Base-by-base conservation (phyloP, 2,888 invertebrate species). In the Anarsia innoxiella region DNA sequence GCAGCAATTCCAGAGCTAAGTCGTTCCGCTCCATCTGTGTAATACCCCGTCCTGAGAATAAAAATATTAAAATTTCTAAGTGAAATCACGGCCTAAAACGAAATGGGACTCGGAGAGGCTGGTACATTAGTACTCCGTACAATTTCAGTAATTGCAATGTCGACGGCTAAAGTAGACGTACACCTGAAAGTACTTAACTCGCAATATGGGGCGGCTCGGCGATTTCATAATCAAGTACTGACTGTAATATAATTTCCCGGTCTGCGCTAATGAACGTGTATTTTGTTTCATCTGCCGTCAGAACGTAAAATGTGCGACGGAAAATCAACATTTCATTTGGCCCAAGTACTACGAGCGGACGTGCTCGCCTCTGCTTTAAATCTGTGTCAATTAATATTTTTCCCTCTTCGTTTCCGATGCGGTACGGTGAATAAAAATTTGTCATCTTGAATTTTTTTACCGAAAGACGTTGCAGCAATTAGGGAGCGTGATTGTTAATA, bases 221-320 rank as follows among this genome's bases (percentile, higher is more conserved):
- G 67, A 72, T 70, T 71, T 69, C 60, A 77, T 77, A 78, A 75
- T 74, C 74, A 75, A 75, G 69, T 67, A 60, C 69, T 50, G 63
- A 59, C 64, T 64, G 69, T 75, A 77, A 79, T 77, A 72, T 74
- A 69, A 79, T 79, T 77, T 76, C 63, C 65, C 59, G 62, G 65
- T 66, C 60, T 63, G 66, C 72, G 64, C 75, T 79, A 80, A 80
- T 78, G 79, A 82, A 79, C 73, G 73, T 76, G 69, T 76, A 82
- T 79, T 80, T 82, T 78, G 77, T 79, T 79, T 78, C 77, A 70
- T 76, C 71, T 70, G 67, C 67, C 68, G 68, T 56, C 65, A 59
- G 55, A 55, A 65, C 59, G 66, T 68, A 66, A 66, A 69, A 63
- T 62, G 60, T 56, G 61, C 65, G 60, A 63, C 63, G 66, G 65